phyloP scores from a whole-genome alignment of 2,888 invertebrate genomes.

The Sinodicranocentrus sp. region DNA sequence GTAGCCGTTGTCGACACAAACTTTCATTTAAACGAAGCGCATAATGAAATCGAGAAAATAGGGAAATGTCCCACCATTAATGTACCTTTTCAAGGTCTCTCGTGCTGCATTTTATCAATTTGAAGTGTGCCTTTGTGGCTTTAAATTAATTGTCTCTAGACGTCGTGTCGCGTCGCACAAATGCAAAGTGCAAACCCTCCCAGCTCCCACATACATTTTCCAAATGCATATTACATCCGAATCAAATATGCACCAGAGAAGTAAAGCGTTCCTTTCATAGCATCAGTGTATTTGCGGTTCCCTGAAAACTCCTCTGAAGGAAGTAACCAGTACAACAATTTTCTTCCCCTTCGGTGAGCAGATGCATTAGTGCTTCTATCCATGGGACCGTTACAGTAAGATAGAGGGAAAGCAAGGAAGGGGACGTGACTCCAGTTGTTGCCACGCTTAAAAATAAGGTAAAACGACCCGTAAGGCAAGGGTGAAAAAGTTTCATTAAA shows the following conservation, averaged over 20 bases:
- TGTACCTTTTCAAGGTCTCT: slow-evolving; percentile 51
- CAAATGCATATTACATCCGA: too few species aligned
- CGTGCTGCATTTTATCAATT: slow-evolving; percentile 58
- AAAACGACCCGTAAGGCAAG: slow-evolving; percentile 53
- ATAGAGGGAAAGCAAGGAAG: neutral
- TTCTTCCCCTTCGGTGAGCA: slow-evolving; percentile 18
- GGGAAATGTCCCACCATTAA: slow-evolving; percentile 33
- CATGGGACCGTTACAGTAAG: neutral
- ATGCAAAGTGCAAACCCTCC: neutral
- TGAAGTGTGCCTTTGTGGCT: slow-evolving; percentile 54
- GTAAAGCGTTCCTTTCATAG: too few species aligned
- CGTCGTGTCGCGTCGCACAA: neutral
- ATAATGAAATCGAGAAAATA: slow-evolving; percentile 52
- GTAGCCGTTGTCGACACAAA: slow-evolving; percentile 5
- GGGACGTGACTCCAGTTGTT: slow-evolving; percentile 63
- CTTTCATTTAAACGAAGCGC: slow-evolving; percentile 15
- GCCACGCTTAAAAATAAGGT: slow-evolving; percentile 40
- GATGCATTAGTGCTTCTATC: slow-evolving; percentile 4
- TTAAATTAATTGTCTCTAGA: slow-evolving; percentile 61
- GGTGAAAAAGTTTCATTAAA: slow-evolving; percentile 61
- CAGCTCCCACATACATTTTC: neutral
- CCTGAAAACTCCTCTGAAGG: slow-evolving; percentile 2
- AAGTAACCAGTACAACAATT: slow-evolving; percentile 13
- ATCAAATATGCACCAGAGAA: neutral
- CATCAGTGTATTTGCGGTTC: slow-evolving; percentile 23